Evolutionary conservation across 1,140 invertebrate genomes (phyloP).

Genomic region (Rhyacophila brunnea): DNA sequence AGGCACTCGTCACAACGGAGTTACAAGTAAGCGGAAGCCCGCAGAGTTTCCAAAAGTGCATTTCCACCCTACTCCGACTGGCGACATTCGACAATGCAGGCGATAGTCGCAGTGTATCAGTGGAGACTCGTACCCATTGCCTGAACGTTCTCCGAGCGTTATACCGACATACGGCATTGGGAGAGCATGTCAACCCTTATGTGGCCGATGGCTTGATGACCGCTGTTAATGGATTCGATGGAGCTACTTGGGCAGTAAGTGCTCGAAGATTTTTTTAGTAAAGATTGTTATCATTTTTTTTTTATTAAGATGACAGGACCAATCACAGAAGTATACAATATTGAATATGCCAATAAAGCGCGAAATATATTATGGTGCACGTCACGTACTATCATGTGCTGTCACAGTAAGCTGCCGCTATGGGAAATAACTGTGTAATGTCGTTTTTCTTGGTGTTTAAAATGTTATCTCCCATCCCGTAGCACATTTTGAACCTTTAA

Average conservation of each 20-base stretch:
- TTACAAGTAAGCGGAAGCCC: conserved; percentile 53
- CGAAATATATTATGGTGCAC: too few species aligned
- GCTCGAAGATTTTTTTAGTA: too few species aligned
- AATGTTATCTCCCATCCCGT: too few species aligned
- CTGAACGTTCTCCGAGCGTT: conserved; percentile 84
- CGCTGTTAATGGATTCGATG: conserved; percentile 74
- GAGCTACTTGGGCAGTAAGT: conserved; percentile 75
- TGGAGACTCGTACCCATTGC: conserved; percentile 70
- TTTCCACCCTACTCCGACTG: conserved; percentile 56
- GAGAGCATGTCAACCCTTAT: conserved; percentile 70
- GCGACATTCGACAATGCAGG: conserved; percentile 4
- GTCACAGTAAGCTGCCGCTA: too few species aligned
- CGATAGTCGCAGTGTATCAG: not conserved
- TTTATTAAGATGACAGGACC: too few species aligned
- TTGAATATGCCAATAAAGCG: too few species aligned
- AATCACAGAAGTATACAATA: too few species aligned
- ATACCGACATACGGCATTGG: conserved; percentile 72
- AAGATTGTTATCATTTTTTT: not conserved
- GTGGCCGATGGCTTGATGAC: conserved; percentile 70
- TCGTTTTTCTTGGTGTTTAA: too few species aligned
- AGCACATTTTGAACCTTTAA: too few species aligned
- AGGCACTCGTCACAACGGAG: conserved; percentile 75
- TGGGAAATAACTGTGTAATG: too few species aligned
- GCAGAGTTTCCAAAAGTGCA: conserved; percentile 61
- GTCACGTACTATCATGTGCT: too few species aligned